A percentile compares a stretch with the other conserved stretches of the same genome.
Conservation (phyloP, 2,888 invertebrate genomes). For the Drosophila meridiana region DNA sequence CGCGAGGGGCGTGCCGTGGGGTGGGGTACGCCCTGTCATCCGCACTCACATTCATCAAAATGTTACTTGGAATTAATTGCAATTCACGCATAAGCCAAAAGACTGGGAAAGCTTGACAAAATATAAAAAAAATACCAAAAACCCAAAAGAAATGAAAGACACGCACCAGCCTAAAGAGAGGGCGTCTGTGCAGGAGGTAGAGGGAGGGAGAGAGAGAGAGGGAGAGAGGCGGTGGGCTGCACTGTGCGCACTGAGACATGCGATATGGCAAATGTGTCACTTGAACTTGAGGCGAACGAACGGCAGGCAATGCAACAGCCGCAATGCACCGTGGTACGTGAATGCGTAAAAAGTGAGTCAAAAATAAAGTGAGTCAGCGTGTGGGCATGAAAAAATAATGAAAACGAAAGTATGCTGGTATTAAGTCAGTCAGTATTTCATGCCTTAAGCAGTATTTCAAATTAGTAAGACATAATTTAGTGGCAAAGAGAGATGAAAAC, state of each 20-base stretch:
- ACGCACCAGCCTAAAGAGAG: slow-evolving; percentile 24
- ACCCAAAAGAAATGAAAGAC: slow-evolving; percentile 12
- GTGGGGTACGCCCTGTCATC: slow-evolving; percentile 34
- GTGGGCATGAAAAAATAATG: neutral
- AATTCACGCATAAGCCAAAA: slow-evolving; percentile 68
- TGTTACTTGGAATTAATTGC: slow-evolving; percentile 68
- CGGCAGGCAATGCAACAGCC: slow-evolving; percentile 23
- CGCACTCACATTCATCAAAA: slow-evolving; percentile 46
- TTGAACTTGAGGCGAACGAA: slow-evolving; percentile 66
- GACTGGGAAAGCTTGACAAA: slow-evolving; percentile 33
- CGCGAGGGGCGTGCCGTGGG: neutral
- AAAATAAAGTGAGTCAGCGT: neutral
- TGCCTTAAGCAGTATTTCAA: too few relatives aligned
- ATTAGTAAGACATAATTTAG: too few relatives aligned
- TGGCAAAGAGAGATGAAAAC: too few relatives aligned
- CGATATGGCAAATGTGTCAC: slow-evolving; percentile 74
- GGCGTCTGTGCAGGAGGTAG: neutral
- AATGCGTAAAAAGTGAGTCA: neutral
- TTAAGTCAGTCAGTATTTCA: too few relatives aligned
- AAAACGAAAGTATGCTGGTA: too few relatives aligned
- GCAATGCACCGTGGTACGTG: slow-evolving; percentile 45
- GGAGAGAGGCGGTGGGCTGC: slow-evolving; percentile 1
- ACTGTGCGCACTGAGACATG: slow-evolving; percentile 66
- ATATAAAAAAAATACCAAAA: slow-evolving; percentile 12
- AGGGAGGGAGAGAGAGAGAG: neutral